Evolutionary conservation across 2,113 vertebrate species (phyloP).

Genomic region (Acanthisitta chloris): DNA sequence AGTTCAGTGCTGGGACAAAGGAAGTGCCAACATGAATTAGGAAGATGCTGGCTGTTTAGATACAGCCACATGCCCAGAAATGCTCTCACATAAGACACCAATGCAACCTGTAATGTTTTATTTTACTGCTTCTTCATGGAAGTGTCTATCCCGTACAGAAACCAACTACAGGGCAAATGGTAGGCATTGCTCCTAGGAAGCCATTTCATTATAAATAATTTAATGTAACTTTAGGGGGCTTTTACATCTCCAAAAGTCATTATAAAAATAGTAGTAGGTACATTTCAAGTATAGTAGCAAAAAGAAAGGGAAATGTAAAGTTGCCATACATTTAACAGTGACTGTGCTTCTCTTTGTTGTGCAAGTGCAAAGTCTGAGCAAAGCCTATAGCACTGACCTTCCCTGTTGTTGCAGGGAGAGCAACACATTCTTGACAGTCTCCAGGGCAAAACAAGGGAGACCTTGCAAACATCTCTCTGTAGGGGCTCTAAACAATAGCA

Average conservation of each 20-base stretch:
- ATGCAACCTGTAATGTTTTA: background rate
- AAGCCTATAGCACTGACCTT: background rate
- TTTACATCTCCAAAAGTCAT: background rate
- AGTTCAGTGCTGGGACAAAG: background rate
- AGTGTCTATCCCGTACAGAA: background rate
- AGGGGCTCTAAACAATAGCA: background rate
- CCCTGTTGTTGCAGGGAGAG: background rate
- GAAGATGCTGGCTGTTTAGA: background rate
- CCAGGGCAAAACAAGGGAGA: constrained; percentile 8
- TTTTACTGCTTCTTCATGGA: background rate
- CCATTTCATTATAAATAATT: background rate
- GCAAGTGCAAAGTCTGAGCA: background rate
- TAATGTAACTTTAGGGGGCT: background rate
- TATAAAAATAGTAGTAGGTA: background rate
- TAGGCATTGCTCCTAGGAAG: background rate
- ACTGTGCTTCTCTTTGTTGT: background rate
- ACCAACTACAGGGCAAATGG: background rate
- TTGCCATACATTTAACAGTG: background rate
- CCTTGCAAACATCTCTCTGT: background rate
- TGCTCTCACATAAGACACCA: background rate
- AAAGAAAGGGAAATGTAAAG: background rate
- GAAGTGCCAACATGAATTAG: background rate
- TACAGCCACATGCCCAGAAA: background rate
- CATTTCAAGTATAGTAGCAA: background rate
- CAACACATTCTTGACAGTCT: constrained; percentile 1